These are phyloP conservation scores for Nebria salina DNA, from an alignment of 2,888 invertebrate species.

Conservation along the genomic window DNA sequence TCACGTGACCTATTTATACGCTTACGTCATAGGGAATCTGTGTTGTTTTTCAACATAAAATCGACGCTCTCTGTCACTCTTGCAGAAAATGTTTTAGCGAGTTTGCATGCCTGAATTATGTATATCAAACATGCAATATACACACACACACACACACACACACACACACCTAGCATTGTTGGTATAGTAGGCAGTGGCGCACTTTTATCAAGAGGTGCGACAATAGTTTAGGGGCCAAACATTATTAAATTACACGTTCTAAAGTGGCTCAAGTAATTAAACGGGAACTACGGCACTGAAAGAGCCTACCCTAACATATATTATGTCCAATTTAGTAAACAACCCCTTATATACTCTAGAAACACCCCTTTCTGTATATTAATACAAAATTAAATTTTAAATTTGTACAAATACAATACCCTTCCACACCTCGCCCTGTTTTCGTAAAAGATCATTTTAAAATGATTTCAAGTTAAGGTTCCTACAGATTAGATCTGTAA, in stretches of 20 bases:
- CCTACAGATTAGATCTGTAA: background rate
- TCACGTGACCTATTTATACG: background rate
- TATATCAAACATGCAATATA: background rate
- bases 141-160: no score
- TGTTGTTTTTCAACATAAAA: background rate
- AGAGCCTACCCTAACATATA: no score
- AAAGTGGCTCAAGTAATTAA: no score
- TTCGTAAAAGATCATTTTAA: no score
- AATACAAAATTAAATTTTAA: no score
- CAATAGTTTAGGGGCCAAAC: background rate
- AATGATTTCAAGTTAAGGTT: no score
- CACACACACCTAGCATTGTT: background rate
- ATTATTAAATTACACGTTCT: background rate
- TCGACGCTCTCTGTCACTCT: background rate
- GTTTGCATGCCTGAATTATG: conserved; percentile 1
- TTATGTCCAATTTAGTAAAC: no score
- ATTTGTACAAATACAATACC: no score
- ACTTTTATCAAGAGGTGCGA: background rate
- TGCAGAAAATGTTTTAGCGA: background rate
- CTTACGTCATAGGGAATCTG: background rate
- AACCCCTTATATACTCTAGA: no score
- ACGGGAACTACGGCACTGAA: no score
- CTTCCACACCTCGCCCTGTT: no score
- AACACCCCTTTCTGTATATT: no score
- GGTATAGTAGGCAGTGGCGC: background rate